These are phyloP conservation scores for Hyperoodon ampullatus DNA, from an alignment of 2,113 vertebrate species.

Conservation along the genomic window DNA sequence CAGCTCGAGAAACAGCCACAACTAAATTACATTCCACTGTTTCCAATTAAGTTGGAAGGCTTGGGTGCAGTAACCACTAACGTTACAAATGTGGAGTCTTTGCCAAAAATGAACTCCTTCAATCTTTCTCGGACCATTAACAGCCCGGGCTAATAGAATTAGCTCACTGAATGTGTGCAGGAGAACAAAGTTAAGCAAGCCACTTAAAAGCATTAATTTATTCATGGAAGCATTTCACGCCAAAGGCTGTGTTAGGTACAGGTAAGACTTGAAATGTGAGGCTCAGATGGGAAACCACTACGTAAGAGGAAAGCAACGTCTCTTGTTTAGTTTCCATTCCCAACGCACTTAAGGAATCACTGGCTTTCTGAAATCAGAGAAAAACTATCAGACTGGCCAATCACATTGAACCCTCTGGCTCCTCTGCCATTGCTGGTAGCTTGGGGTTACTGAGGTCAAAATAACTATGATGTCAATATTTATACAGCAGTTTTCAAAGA, in stretches of 20 bases:
- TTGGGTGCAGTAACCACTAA: slow-evolving; percentile 40
- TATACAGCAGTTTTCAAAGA: slow-evolving; percentile 44
- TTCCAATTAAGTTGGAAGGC: slow-evolving; percentile 71
- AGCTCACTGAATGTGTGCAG: slow-evolving; percentile 9
- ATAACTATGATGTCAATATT: slow-evolving; percentile 40
- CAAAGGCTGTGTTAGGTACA: not conserved
- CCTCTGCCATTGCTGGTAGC: slow-evolving; percentile 31
- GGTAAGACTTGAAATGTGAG: not conserved
- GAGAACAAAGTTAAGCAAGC: slow-evolving; percentile 20
- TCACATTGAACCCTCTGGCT: not conserved
- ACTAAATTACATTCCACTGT: not conserved
- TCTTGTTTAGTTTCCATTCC: not conserved
- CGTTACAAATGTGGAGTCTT: slow-evolving; percentile 43
- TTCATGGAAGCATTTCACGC: not conserved
- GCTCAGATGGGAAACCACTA: not conserved
- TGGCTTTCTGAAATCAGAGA: not conserved
- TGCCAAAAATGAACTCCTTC: slow-evolving; percentile 66
- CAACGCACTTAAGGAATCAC: not conserved
- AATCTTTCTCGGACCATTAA: slow-evolving; percentile 34
- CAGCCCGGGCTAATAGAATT: slow-evolving; percentile 51
- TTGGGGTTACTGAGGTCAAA: slow-evolving; percentile 47
- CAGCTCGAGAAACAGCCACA: slow-evolving; percentile 41
- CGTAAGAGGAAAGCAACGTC: not conserved
- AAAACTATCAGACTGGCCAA: not conserved
- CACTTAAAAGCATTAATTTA: slow-evolving; percentile 7